These are phyloP conservation scores for Prunella himalayana DNA, from an alignment of 2,113 vertebrate species.

Conservation along the genomic window DNA sequence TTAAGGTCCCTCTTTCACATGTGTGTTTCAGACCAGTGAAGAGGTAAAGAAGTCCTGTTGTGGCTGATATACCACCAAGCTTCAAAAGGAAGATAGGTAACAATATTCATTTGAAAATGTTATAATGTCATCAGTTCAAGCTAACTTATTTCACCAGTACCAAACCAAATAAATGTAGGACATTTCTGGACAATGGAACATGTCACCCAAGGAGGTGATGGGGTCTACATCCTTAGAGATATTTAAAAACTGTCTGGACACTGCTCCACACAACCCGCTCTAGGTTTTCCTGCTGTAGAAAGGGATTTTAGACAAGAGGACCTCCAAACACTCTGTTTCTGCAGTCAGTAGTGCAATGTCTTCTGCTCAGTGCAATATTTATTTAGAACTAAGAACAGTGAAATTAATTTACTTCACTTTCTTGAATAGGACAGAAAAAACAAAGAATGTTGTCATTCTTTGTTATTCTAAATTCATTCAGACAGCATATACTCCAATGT, in stretches of 20 bases:
- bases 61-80: neutral
- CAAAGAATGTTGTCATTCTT: neutral
- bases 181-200: neutral
- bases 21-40: neutral
- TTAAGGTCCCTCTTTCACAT: neutral
- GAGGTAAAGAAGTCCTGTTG: neutral
- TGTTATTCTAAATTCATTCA: neutral
- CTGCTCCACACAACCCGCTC: rapidly evolving
- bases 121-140: neutral
- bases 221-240: neutral
- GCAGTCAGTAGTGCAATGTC: neutral
- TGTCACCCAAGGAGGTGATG: neutral
- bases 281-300: neutral
- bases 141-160: neutral
- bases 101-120: neutral
- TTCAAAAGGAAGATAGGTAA: neutral
- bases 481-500: neutral
- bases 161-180: neutral
- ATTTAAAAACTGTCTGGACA: neutral
- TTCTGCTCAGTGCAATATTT: neutral
- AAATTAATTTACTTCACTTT: neutral
- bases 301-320: neutral
- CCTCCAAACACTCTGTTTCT: neutral
- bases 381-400: neutral
- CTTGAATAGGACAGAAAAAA: neutral